phyloP scores from a whole-genome alignment of 2,113 vertebrate species.

The Macroglossus sobrinus region DNA sequence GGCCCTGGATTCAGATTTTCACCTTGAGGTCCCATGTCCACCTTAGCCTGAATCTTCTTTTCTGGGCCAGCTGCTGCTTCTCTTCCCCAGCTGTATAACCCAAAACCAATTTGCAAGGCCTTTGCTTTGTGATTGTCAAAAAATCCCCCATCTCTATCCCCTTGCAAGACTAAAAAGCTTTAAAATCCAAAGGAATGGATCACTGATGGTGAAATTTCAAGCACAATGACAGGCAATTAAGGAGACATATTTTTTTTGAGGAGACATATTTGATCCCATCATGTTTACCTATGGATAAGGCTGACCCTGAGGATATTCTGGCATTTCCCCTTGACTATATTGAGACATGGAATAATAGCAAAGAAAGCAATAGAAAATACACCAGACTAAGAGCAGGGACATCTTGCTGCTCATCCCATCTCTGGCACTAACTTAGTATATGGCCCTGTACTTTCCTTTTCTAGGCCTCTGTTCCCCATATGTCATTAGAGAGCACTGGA shows the following conservation, averaged over 20 bases:
- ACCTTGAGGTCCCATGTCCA: not conserved
- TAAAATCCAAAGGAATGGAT: conserved; percentile 51
- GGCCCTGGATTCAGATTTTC: not conserved
- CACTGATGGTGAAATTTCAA: conserved; percentile 58
- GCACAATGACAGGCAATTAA: conserved; percentile 44
- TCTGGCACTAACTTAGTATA: conserved; percentile 5
- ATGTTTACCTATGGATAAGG: conserved; percentile 64
- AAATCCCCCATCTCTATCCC: not conserved
- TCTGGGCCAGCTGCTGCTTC: not conserved
- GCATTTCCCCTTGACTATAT: conserved; percentile 58
- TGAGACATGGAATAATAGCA: conserved; percentile 50
- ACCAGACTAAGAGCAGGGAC: not conserved
- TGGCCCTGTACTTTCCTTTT: not conserved
- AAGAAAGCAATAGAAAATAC: conserved; percentile 39
- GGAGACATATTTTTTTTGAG: conserved; percentile 45
- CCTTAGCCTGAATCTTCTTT: not conserved
- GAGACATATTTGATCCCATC: conserved; percentile 64
- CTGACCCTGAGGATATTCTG: conserved; percentile 62
- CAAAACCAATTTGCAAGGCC: conserved; percentile 43
- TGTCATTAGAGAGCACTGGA: not conserved
- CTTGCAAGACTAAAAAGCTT: conserved; percentile 33
- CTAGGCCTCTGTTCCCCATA: not conserved
- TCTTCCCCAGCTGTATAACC: not conserved
- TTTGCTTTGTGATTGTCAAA: conserved; percentile 1
- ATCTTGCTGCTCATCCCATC: not conserved